Conservation (phyloP, 2,113 vertebrate genomes). For the Aegithalos caudatus region DNA sequence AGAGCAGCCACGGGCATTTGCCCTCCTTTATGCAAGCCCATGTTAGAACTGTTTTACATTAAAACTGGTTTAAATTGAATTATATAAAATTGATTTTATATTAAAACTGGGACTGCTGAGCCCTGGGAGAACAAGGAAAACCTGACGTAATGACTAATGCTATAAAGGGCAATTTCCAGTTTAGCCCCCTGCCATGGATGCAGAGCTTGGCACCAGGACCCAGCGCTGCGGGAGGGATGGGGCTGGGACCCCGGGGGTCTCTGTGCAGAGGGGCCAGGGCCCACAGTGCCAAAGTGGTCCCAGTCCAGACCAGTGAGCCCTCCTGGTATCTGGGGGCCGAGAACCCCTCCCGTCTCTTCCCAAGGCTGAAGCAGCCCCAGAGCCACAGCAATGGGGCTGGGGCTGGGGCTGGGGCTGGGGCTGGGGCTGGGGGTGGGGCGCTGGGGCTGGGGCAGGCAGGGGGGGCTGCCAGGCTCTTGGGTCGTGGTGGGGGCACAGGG, state of each 20-base stretch:
- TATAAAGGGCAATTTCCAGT: background rate
- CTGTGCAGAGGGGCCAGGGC: fast-evolving
- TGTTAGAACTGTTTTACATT: slow-evolving; percentile 26
- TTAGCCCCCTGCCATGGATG: background rate
- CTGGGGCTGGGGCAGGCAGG: background rate
- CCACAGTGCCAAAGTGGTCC: background rate
- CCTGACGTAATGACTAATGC: background rate
- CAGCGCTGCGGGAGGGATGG: background rate
- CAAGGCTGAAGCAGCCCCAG: fast-evolving
- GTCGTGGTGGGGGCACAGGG: background rate
- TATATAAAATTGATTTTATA: slow-evolving; percentile 28
- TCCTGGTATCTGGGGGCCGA: background rate
- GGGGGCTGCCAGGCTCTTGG: background rate
- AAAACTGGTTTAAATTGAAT: slow-evolving; percentile 7
- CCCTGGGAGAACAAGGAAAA: slow-evolving; percentile 6
- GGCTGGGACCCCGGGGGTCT: fast-evolving
- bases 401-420: too few species aligned
- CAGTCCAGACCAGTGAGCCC: background rate
- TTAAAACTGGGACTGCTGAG: background rate
- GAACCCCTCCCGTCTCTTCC: background rate
- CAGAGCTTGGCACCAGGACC: background rate
- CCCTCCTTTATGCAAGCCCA: background rate
- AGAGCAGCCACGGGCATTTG: background rate
- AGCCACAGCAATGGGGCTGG: fast-evolving
- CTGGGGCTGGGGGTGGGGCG: too few species aligned